A percentile compares a stretch with the other conserved stretches of the same genome.
phyloP scores from a whole-genome alignment of 37 sponge, comb jelly and placozoan genomes.

The Geodia barretti region DNA sequence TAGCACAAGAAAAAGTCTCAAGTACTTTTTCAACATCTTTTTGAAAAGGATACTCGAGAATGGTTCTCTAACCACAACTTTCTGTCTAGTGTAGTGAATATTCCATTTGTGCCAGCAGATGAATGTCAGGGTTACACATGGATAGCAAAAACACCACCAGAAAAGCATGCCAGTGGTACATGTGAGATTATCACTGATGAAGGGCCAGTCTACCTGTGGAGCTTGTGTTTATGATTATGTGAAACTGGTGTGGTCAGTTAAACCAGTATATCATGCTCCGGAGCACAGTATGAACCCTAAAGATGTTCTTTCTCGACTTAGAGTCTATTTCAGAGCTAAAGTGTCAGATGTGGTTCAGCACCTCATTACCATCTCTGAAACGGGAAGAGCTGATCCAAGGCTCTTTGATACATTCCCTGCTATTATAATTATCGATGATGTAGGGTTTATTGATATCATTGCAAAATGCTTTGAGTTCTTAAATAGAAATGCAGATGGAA shows the following conservation, averaged over 20 bases:
- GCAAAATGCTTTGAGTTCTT: slow-evolving; percentile 12
- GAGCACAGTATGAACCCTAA: not conserved
- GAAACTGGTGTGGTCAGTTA: slow-evolving; percentile 54
- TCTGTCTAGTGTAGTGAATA: slow-evolving; percentile 10
- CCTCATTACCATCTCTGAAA: slow-evolving; percentile 25
- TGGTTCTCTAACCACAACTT: slow-evolving; percentile 17
- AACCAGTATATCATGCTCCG: slow-evolving; percentile 35
- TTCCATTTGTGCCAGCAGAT: slow-evolving; percentile 33
- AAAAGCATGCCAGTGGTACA: not conserved
- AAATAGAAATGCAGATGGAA: not conserved
- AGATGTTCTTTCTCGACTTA: not conserved
- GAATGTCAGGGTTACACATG: slow-evolving; percentile 11
- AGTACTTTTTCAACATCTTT: slow-evolving; percentile 36
- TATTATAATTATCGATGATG: not conserved
- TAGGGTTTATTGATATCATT: slow-evolving; percentile 6
- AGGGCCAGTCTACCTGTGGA: not conserved
- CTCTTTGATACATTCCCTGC: slow-evolving; percentile 37
- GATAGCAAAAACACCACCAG: slow-evolving; percentile 14
- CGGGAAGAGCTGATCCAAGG: not conserved
- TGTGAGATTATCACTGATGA: not conserved
- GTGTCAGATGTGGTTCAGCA: slow-evolving; percentile 43
- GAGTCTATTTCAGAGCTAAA: not conserved
- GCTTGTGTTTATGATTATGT: not conserved
- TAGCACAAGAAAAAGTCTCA: slow-evolving; percentile 16
- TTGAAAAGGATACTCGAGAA: slow-evolving; percentile 1